Conservation (phyloP, 2,113 vertebrate species). For the Microtus montanus region DNA sequence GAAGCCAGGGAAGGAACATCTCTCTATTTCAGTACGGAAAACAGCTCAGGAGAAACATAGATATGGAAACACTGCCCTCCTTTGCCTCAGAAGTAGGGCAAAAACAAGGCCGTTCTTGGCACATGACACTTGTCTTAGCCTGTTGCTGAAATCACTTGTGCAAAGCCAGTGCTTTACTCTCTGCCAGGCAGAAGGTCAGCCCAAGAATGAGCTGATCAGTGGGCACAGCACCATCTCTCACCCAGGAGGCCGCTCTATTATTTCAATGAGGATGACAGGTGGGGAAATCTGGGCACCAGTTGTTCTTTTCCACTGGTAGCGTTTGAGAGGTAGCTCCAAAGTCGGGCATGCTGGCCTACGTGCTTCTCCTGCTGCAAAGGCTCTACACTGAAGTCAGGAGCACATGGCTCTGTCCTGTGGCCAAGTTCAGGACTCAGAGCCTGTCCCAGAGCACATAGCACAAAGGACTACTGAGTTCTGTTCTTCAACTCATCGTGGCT, state of each 20-base stretch:
- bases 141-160: conserved; percentile 60
- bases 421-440: conserved; percentile 66
- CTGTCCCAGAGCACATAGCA: neutral
- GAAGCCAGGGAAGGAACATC: neutral
- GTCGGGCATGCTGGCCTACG: conserved; percentile 68
- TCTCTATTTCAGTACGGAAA: conserved; percentile 40
- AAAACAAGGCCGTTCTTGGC: conserved; percentile 58
- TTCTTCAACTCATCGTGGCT: conserved; percentile 10
- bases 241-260: conserved; percentile 71
- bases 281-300: conserved; percentile 79
- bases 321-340: conserved; percentile 75
- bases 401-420: conserved; percentile 63
- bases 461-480: neutral
- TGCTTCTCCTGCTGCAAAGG: conserved; percentile 68
- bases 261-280: conserved; percentile 77
- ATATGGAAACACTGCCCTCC: neutral
- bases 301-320: conserved; percentile 81
- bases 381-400: conserved; percentile 62
- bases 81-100: conserved; percentile 45
- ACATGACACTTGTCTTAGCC: conserved; percentile 54
- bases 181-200: conserved; percentile 74
- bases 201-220: conserved; percentile 68
- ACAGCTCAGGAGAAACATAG: neutral
- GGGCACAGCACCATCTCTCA: conserved; percentile 71
- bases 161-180: conserved; percentile 63